phyloP scores from a whole-genome alignment of 2,888 invertebrate species.

The Drepanosiphum platanoidis region DNA sequence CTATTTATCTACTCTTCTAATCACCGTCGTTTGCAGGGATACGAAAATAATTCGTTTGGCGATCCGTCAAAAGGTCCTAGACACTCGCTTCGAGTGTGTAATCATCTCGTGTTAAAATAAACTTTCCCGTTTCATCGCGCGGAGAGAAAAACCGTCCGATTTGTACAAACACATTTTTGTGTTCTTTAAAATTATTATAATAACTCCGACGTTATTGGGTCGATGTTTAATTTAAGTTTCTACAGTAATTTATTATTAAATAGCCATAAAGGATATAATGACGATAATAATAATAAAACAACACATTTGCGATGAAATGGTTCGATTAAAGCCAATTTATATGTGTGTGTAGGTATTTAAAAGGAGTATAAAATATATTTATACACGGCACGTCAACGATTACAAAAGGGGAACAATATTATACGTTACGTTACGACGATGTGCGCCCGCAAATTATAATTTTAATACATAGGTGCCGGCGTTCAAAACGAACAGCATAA shows the following conservation, averaged over 20 bases:
- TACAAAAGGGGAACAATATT: not conserved
- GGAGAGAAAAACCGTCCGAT: not conserved
- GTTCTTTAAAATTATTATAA: no score
- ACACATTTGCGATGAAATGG: no score
- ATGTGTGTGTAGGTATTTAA: not conserved
- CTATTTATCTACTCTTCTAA: slow-evolving; percentile 16
- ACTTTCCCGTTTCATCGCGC: not conserved
- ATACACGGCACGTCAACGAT: not conserved
- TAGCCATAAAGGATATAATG: no score
- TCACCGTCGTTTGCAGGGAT: not conserved
- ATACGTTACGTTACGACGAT: not conserved
- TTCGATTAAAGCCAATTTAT: no score
- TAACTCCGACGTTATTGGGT: no score
- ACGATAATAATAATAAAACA: no score
- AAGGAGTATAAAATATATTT: not conserved
- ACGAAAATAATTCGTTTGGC: slow-evolving; percentile 50
- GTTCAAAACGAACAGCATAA: slow-evolving; percentile 22
- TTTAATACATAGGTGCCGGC: not conserved
- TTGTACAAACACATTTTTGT: not conserved
- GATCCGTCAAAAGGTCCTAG: not conserved
- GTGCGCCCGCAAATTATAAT: not conserved
- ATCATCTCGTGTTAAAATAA: not conserved
- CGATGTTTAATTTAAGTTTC: no score
- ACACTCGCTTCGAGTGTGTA: not conserved
- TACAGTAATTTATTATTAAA: no score